Evolutionary conservation across 92 coral and sea anemone genomes (phyloP), one percentile per base, ranked within the genome.

Genomic region (Parazoanthus atlanticus): DNA sequence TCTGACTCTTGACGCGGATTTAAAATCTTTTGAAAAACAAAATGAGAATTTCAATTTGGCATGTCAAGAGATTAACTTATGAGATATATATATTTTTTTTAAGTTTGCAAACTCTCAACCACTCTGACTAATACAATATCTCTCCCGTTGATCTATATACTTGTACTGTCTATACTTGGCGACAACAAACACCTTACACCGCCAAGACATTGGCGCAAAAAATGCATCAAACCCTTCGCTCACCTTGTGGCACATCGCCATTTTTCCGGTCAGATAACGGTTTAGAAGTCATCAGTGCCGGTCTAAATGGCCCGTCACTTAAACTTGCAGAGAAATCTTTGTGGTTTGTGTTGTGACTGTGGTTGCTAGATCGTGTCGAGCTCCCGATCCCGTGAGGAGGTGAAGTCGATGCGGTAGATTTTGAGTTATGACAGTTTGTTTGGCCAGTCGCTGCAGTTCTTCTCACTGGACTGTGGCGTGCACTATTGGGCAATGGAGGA

Each of bases 221-320:
- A 33, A 72, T 32, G 25, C 66, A 33, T 17, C 34, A 16, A 76
- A 33, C 33, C 16, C 21, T 31, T 26, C 74, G 0, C 75, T 86
- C 52, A 93, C 96, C 96, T 67, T 91, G 97, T 16, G 85, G 33
- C 1, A 91, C 80, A 23, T 94, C 94, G 25, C 82, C 90, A 23
- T 41, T 67, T n/a, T 92, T 79, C 41, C 92, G 89, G 41, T 89
- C 90, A 28, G 86, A 93, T 7, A 93, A 82, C 67, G 93, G 98
- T 89, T 95, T 96, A 2, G 93, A 93, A 85, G 93, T 93, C 38
- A 94, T 94, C 77, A 97, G 85, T 3, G 99, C 99, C 40, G 99
- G 97, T 67, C 99, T 92, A 85, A 97, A 97, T 15, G 99, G 99
- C 32, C 99, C 98, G 76, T 95, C 96, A 81, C 90, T 92, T 41